Evolutionary conservation across 2,113 vertebrate genomes (phyloP), one percentile per base, ranked within the genome.

Genomic region (Ia io): DNA sequence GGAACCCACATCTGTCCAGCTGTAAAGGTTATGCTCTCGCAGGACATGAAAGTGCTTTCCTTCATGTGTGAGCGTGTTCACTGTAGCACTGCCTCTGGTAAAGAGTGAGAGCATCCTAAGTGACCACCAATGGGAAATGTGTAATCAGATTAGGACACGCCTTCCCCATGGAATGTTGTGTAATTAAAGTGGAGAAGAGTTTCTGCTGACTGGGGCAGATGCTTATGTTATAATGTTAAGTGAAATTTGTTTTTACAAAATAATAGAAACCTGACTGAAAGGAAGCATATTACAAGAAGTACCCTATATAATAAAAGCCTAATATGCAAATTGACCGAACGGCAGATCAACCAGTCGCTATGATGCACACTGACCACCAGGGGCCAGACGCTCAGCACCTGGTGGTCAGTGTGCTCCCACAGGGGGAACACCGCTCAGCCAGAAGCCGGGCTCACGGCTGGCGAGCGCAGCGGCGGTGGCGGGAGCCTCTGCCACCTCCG

Each of bases 131-230:
- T 22, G 70, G 49, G 71, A 96, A 89, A 7, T 49, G 4, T 59
- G 7, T 69, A 18, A 17, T 79, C 87, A 92, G 49, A 78, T 90
- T 51, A 23, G 42, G 9, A 78, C 69, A n/a, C 28, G 11, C 49
- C 79, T 90, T 80, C 18, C 40, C 16, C 65, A 0, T 63, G 32
- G 37, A 51, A 61, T 91, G 69, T 69, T 87, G 40, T 73, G 1
- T 94, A 89, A 79, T 95, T 84, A 67, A 30, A 82, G n/a, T 85
- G n/a, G 30, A 44, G 5, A 84, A 65, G 49, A 56, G 9, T 94
- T 83, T 90, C 32, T 44, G 14, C 79, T 84, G 78, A 84, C n/a
- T 49, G 84, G 35, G 44, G 37, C 61, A 82, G 61, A 78, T 84
- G 9, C 25, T 89, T 71, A 61, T 37, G 7, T 77, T 65, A 63